Conservation (phyloP, 2,113 vertebrate genomes). For the Candoia aspera region DNA sequence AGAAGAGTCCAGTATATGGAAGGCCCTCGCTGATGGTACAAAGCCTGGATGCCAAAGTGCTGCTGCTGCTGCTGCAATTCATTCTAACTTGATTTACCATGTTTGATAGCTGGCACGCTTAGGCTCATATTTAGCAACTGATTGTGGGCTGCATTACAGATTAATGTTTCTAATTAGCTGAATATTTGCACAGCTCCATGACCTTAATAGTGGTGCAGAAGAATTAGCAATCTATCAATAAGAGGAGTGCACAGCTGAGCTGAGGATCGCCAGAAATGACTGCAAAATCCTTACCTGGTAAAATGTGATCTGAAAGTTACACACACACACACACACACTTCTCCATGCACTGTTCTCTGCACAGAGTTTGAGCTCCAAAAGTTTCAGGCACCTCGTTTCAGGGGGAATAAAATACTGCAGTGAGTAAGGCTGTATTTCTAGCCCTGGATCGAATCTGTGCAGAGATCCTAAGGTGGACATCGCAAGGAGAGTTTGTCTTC, state of each 20-base stretch:
- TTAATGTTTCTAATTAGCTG: neutral
- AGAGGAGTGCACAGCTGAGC: neutral
- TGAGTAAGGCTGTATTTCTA: neutral
- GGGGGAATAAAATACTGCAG: neutral
- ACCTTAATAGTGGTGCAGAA: neutral
- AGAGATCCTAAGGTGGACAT: neutral
- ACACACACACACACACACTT: no score
- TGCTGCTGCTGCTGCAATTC: no score
- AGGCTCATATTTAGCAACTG: neutral
- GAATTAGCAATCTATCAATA: constrained; percentile 1
- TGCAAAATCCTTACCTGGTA: neutral
- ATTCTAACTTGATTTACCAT: neutral
- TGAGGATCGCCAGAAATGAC: neutral
- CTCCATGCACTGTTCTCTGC: neutral
- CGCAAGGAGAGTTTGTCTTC: neutral
- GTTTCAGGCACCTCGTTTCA: neutral
- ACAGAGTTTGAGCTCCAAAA: neutral
- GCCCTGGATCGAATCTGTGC: neutral
- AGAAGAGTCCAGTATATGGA: neutral
- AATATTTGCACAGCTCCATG: neutral
- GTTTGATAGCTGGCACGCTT: neutral
- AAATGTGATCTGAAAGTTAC: neutral
- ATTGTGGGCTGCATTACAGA: neutral
- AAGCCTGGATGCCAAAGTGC: neutral
- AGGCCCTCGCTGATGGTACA: neutral